A percentile compares a stretch with the other conserved stretches of the same genome.
Conservation (phyloP, 2,888 invertebrate genomes). For the Drosophila nigritarsus region DNA sequence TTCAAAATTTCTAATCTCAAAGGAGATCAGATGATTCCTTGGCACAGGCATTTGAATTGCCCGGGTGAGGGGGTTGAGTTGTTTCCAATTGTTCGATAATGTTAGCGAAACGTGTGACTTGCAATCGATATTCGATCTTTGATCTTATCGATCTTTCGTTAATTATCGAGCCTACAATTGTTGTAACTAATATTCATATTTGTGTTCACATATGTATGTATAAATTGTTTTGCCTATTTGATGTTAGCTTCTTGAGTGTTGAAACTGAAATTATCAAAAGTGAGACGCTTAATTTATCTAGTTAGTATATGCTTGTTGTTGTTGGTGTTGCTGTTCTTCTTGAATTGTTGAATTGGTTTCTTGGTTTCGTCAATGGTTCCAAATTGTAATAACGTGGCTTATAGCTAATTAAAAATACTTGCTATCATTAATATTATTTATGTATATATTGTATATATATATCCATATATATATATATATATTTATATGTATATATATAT, state of each 20-base stretch:
- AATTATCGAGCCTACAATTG: slow-evolving; percentile 46
- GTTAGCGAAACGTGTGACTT: slow-evolving; percentile 50
- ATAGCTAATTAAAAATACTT: slow-evolving; percentile 71
- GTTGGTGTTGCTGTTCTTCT: slow-evolving; percentile 5
- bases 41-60: slow-evolving; percentile 7
- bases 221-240: slow-evolving; percentile 13
- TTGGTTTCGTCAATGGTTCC: slow-evolving; percentile 40
- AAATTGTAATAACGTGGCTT: slow-evolving; percentile 62
- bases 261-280: slow-evolving; percentile 34
- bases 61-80: background rate
- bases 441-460: slow-evolving; percentile 49
- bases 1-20: background rate
- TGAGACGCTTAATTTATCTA: slow-evolving; percentile 29
- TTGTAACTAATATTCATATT: slow-evolving; percentile 41
- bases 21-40: slow-evolving; percentile 16
- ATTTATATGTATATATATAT: slow-evolving; percentile 55
- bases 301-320: slow-evolving; percentile 16
- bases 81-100: slow-evolving; percentile 25
- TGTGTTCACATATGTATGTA: slow-evolving; percentile 1
- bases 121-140: slow-evolving; percentile 44
- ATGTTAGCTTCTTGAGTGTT: slow-evolving; percentile 33
- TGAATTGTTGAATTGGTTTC: slow-evolving; percentile 17
- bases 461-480: slow-evolving; percentile 53
- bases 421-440: slow-evolving; percentile 58
- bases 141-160: slow-evolving; percentile 34